Base-by-base conservation (phyloP, 2,888 invertebrate genomes). In the Stegana nigrithorax region DNA sequence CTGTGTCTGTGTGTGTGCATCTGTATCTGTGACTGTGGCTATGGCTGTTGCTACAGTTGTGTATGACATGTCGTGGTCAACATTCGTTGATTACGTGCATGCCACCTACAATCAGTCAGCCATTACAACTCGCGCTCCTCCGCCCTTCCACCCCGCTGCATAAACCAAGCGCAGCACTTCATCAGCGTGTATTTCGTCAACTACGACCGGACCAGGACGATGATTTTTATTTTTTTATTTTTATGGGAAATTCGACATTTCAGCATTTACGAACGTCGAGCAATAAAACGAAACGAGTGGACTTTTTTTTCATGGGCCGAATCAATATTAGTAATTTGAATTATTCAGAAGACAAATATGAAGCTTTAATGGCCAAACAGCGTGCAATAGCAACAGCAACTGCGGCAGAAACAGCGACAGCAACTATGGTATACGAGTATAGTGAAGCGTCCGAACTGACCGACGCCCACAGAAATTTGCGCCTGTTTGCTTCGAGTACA, bases 281-380 rank as follows among this genome's bases (percentile, higher is more conserved):
- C 58, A 59, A 26, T 66, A 17, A 39, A 39, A 32, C 36, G 32
- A 32, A 55, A 55, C 36, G 70, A 76, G 75, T 72, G 73, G 72
- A 74, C 25, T 14, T 21, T 47, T 32, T 36, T 32, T 69, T 73
- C 75, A 71, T 76, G 65, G 69, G 80, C 75, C 80, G 76, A 81
- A 83, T 83, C 84, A 84, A 84, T 85, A 84, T 85, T 84, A 84
- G 84, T 83, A 83, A 83, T 84, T 83, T 85, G 83, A 84, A 84
- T 84, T 83, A 84, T 84, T 84, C 84, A 85, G 73, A 83, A 83
- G 80, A 80, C 83, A 84, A 84, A 84, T 83, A 84, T 83, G 80
- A 81, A 82, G 82, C 84, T 84, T 84, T 83, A 83, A 83, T 84
- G 83, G 84, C 81, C 84, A 82, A 82, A 82, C 81, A 82, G 76